Evolutionary conservation across 2,888 invertebrate species (phyloP).

Genomic region (Galerucella pusilla): DNA sequence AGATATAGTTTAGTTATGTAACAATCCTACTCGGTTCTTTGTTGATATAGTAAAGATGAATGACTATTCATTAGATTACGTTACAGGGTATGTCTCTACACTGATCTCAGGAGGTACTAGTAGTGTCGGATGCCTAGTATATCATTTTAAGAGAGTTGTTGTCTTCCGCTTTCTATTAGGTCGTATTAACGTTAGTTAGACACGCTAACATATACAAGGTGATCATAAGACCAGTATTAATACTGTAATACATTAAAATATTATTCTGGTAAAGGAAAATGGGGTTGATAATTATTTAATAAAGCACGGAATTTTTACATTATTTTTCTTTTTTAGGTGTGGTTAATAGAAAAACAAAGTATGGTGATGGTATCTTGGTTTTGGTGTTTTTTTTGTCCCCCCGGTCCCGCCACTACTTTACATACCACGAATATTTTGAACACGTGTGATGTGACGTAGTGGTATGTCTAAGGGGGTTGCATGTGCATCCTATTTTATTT

Average conservation of each 20-base stretch:
- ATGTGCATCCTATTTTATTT: slow-evolving; percentile 27
- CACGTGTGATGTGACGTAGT: slow-evolving; percentile 66
- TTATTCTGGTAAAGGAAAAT: too few species aligned
- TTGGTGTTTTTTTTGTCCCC: slow-evolving; percentile 46
- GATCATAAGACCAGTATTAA: neutral
- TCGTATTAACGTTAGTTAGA: slow-evolving; percentile 16
- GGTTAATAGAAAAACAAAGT: neutral
- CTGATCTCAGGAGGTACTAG: too few species aligned
- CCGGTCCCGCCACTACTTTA: slow-evolving; percentile 62
- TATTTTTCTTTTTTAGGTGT: slow-evolving; percentile 10
- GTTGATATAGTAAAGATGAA: slow-evolving; percentile 31
- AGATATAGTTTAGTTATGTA: slow-evolving; percentile 37
- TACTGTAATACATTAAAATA: too few species aligned
- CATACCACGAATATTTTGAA: slow-evolving; percentile 58
- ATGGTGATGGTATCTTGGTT: slow-evolving; percentile 25
- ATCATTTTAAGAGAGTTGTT: slow-evolving; percentile 16
- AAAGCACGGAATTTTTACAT: neutral
- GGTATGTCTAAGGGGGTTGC: slow-evolving; percentile 63
- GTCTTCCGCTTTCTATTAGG: slow-evolving; percentile 24
- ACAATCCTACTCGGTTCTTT: slow-evolving; percentile 36
- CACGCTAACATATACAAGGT: slow-evolving; percentile 19
- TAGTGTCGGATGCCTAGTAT: slow-evolving; percentile 18
- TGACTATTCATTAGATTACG: slow-evolving; percentile 25
- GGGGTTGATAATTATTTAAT: too few species aligned
- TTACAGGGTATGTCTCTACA: slow-evolving; percentile 22